These are phyloP conservation scores for Zygaena filipendulae DNA, from an alignment of 2,888 invertebrate genomes.

Conservation along the genomic window DNA sequence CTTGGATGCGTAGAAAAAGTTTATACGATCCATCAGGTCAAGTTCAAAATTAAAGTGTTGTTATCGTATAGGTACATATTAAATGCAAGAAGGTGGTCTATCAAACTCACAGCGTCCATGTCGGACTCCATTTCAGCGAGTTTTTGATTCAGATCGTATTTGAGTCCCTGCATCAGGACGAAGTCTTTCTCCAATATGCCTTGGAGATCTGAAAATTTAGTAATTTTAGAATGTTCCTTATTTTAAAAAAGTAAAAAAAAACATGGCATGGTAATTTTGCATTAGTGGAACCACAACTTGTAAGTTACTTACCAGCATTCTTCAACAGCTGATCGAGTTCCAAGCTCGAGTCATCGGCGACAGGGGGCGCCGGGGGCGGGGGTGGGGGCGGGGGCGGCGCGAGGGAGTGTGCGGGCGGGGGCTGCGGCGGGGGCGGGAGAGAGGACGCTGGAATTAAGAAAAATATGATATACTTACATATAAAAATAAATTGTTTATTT, in stretches of 20 bases:
- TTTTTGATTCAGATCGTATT: slow-evolving; percentile 63
- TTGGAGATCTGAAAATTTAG: slow-evolving; percentile 39
- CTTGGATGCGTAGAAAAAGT: no score
- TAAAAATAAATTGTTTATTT: no score
- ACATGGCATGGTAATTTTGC: no score
- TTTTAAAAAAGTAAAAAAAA: slow-evolving; percentile 1
- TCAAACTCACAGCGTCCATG: slow-evolving; percentile 30
- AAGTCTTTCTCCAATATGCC: slow-evolving; percentile 56
- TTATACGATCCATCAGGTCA: no score
- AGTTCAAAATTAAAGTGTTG: no score
- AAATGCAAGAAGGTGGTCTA: no score
- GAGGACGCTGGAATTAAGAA: slow-evolving; percentile 11
- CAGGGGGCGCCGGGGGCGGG: no score
- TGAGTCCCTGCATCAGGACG: slow-evolving; percentile 49
- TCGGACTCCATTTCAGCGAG: slow-evolving; percentile 47
- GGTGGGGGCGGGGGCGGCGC: no score
- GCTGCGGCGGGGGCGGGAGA: slow-evolving; percentile 11
- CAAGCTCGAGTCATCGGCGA: slow-evolving; percentile 24
- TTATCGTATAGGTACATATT: no score
- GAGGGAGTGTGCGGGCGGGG: slow-evolving; percentile 19
- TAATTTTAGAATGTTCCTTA: not conserved
- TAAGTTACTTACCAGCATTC: slow-evolving; percentile 33
- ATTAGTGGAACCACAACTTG: not conserved
- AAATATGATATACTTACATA: slow-evolving; percentile 5
- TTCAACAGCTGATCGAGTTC: slow-evolving; percentile 40